These are phyloP conservation scores for Megaceryle torquata DNA, from an alignment of 2,113 vertebrate species.

Conservation along the genomic window DNA sequence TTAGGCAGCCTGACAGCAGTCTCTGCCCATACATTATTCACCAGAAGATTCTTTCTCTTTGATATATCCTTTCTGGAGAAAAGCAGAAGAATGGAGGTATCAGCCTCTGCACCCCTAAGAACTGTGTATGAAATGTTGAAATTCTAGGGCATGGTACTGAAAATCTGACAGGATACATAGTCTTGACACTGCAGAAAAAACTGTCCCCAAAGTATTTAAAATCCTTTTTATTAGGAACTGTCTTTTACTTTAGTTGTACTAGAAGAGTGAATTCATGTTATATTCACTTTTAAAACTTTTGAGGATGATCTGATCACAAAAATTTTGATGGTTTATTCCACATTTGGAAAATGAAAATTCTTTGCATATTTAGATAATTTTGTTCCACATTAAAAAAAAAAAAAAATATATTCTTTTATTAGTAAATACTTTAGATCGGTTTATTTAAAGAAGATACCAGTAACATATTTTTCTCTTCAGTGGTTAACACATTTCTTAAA, in stretches of 20 bases:
- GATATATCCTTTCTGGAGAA: not conserved
- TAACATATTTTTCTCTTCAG: not conserved
- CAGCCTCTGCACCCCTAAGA: not conserved
- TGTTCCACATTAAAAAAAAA: not conserved
- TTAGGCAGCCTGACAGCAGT: not conserved
- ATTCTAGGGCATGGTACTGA: not conserved
- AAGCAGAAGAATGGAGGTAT: not conserved
- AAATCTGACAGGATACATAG: not conserved
- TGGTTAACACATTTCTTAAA: not conserved
- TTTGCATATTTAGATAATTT: not conserved
- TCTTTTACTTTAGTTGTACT: not conserved
- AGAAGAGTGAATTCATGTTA: not conserved
- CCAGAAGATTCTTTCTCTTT: not conserved
- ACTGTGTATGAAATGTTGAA: not conserved
- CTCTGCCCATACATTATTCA: not conserved
- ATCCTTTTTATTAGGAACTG: not conserved
- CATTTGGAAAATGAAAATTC: not conserved
- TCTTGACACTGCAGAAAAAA: not conserved
- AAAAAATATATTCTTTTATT: not conserved
- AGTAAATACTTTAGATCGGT: not conserved
- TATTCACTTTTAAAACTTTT: not conserved
- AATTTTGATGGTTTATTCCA: not conserved
- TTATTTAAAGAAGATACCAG: not conserved
- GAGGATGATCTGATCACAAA: not conserved
- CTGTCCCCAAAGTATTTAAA: not conserved